phyloP scores from a whole-genome alignment of 1,140 invertebrate genomes.

The Hylyphantes graminicola region DNA sequence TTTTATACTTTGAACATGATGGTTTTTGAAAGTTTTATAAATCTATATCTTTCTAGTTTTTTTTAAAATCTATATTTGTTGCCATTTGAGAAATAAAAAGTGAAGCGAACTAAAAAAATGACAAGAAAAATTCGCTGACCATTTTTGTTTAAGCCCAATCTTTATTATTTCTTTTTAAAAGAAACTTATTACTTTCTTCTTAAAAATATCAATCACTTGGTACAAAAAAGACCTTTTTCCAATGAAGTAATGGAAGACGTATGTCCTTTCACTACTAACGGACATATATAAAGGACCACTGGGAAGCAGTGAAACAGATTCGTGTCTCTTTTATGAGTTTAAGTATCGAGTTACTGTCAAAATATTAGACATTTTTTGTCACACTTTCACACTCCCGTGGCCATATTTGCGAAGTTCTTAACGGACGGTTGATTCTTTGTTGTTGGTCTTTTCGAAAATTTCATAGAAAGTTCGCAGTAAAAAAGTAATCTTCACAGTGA shows the following conservation, averaged over 20 bases:
- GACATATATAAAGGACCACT: no score
- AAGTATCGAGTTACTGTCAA: slow-evolving; percentile 58
- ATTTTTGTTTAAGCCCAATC: slow-evolving; percentile 21
- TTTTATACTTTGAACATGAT: slow-evolving; percentile 40
- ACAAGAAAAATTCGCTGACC: background rate
- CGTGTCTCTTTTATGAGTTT: slow-evolving; percentile 51
- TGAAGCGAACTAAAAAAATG: background rate
- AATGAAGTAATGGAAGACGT: no score
- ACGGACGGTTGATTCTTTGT: slow-evolving; percentile 45
- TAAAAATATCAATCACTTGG: no score
- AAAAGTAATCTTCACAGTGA: slow-evolving; percentile 20
- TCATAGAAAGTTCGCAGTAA: slow-evolving; percentile 19
- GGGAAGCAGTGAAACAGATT: background rate
- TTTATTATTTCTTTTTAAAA: slow-evolving; percentile 24
- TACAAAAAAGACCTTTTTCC: no score
- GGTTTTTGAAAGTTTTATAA: slow-evolving; percentile 47
- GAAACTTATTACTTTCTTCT: no score
- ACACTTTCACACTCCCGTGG: slow-evolving; percentile 19
- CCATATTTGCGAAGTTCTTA: slow-evolving; percentile 51
- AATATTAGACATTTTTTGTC: slow-evolving; percentile 54
- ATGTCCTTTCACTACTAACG: no score
- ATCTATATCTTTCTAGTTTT: slow-evolving; percentile 6
- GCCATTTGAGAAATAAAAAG: slow-evolving; percentile 20
- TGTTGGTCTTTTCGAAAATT: slow-evolving; percentile 9
- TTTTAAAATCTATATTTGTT: slow-evolving; percentile 44